phyloP scores from a whole-genome alignment of 2,797 vertebrate genomes.

The Helicolenus hilgendorfi region DNA sequence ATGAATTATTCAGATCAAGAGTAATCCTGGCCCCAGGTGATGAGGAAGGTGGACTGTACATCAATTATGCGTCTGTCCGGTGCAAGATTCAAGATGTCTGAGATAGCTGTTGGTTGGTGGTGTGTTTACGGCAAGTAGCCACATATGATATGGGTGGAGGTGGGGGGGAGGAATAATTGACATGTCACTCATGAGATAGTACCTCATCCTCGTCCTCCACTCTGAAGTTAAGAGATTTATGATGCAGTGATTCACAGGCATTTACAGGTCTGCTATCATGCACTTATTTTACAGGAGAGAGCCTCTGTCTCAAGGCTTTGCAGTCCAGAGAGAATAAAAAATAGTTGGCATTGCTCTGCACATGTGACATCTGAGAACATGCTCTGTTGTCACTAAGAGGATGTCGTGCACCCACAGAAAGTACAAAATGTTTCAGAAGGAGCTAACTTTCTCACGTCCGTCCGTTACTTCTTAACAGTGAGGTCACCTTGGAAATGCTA shows the following conservation, averaged over 20 bases:
- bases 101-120: slow-evolving; percentile 36
- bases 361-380: not conserved
- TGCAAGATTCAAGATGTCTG: slow-evolving; percentile 46
- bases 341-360: not conserved
- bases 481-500: not conserved
- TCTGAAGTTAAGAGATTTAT: slow-evolving; percentile 80
- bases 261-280: slow-evolving; percentile 63
- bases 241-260: slow-evolving; percentile 63
- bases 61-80: slow-evolving; percentile 59
- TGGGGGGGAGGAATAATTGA: slow-evolving; percentile 73
- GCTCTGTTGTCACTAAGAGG: not conserved
- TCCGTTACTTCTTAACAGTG: not conserved
- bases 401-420: not conserved
- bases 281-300: slow-evolving; percentile 50
- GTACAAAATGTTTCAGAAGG: not conserved
- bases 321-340: slow-evolving; percentile 19
- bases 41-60: slow-evolving; percentile 50
- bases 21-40: slow-evolving; percentile 55
- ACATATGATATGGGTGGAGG: slow-evolving; percentile 59
- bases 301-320: slow-evolving; percentile 26
- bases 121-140: slow-evolving; percentile 71
- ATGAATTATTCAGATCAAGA: slow-evolving; percentile 76
- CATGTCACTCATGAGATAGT: slow-evolving; percentile 80
- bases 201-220: slow-evolving; percentile 60
- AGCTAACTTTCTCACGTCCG: not conserved